A percentile compares a stretch with the other conserved stretches of the same genome.
phyloP scores from a whole-genome alignment of 1,140 invertebrate species.

The Drosophila tsacasi region DNA sequence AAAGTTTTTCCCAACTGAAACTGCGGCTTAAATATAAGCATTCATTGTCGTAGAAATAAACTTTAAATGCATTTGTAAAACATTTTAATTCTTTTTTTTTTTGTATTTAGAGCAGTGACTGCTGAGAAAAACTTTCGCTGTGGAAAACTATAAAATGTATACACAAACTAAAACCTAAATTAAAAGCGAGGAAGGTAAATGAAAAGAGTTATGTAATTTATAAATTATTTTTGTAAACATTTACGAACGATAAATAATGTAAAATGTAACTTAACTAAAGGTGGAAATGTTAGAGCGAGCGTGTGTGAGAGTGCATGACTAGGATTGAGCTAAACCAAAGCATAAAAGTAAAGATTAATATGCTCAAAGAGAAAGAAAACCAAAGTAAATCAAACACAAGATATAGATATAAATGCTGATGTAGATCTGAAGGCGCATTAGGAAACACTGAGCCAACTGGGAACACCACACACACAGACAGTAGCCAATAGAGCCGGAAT shows the following conservation, averaged over 20 bases:
- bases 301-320: constrained; percentile 19
- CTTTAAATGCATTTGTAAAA: constrained; percentile 19
- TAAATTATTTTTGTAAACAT: constrained; percentile 82
- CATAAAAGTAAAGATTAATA: constrained; percentile 7
- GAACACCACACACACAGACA: constrained; percentile 13
- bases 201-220: constrained; percentile 76
- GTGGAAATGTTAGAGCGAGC: constrained; percentile 18
- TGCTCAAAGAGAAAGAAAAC: constrained; percentile 37
- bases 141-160: constrained; percentile 43
- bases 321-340: constrained; percentile 29
- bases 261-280: constrained; percentile 12
- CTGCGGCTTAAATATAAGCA: constrained; percentile 1
- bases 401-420: constrained; percentile 33
- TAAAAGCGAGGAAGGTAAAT: constrained; percentile 42
- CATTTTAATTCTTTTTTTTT: not conserved
- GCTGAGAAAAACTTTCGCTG: constrained; percentile 13
- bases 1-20: constrained; percentile 29
- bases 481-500: constrained; percentile 33
- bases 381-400: constrained; percentile 19
- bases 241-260: constrained; percentile 59
- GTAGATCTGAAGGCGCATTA: constrained; percentile 27
- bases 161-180: constrained; percentile 42
- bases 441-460: constrained; percentile 18
- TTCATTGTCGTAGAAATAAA: constrained; percentile 18
- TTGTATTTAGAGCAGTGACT: constrained; percentile 2